phyloP scores from a whole-genome alignment of 2,797 vertebrate genomes.

The Argyrosomus regius region DNA sequence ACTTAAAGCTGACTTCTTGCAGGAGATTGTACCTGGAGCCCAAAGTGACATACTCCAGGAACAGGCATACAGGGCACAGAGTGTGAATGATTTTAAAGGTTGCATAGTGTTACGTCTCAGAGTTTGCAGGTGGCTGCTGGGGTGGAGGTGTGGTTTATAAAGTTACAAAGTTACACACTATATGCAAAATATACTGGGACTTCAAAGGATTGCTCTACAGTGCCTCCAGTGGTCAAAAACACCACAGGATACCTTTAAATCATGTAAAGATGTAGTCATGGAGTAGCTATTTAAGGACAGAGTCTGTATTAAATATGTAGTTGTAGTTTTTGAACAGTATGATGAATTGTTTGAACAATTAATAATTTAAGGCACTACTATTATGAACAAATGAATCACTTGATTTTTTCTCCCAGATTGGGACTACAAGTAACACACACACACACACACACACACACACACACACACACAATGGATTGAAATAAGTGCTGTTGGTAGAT shows the following conservation, averaged over 20 bases:
- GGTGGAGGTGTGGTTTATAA: constrained; percentile 8
- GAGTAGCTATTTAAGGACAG: background rate
- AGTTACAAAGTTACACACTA: constrained; percentile 9
- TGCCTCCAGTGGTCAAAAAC: background rate
- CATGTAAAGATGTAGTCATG: background rate
- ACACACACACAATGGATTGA: constrained; percentile 14
- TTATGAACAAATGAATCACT: constrained; percentile 34
- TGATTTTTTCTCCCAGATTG: constrained; percentile 16
- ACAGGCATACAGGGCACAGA: no score
- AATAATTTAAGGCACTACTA: constrained; percentile 1
- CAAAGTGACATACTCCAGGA: no score
- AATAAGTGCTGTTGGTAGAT: constrained; percentile 1
- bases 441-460: background rate
- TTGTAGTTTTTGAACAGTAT: background rate
- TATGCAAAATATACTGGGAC: background rate
- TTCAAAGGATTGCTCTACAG: background rate
- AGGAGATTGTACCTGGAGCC: no score
- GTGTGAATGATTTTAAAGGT: no score
- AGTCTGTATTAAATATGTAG: background rate
- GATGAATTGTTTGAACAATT: background rate
- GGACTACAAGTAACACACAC: constrained; percentile 1
- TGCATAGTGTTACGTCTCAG: background rate
- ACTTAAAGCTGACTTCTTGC: no score
- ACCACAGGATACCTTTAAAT: constrained; percentile 5
- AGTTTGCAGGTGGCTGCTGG: constrained; percentile 4